Conservation (phyloP, 2,797 vertebrate species). For the Delichon dasypus region DNA sequence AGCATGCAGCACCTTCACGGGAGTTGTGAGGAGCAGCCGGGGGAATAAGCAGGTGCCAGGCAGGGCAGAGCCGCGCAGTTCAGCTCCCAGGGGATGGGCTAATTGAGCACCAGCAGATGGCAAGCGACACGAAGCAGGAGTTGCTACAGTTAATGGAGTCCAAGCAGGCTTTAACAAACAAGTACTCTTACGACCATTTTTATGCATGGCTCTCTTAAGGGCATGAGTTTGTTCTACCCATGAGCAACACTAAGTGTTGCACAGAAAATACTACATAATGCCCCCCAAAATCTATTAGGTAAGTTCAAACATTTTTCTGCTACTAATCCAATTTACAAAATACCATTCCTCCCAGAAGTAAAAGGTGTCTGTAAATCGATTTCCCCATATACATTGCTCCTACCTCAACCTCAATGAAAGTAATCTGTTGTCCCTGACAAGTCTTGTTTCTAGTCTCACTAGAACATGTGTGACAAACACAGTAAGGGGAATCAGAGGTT, state of each 20-base stretch:
- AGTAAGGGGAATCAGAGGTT: not conserved
- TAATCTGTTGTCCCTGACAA: not conserved
- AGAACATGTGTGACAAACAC: not conserved
- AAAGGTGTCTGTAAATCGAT: not conserved
- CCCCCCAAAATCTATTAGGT: not conserved
- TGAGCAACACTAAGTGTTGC: not conserved
- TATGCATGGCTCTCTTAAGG: not conserved
- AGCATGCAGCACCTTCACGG: rapidly evolving
- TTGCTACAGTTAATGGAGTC: not conserved
- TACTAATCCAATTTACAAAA: not conserved
- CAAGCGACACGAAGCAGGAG: not conserved
- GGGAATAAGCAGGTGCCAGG: not conserved
- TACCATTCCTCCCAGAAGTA: rapidly evolving
- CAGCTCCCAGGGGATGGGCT: not conserved
- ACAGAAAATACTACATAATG: not conserved
- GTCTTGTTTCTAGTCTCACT: not conserved
- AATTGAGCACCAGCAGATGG: constrained; percentile 19
- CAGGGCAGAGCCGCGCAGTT: not conserved
- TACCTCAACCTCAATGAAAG: not conserved
- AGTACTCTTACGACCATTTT: not conserved
- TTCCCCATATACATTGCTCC: not conserved
- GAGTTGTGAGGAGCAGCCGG: not conserved
- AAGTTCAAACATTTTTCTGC: not conserved
- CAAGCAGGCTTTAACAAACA: not conserved
- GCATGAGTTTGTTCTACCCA: not conserved